Percentiles rank a stretch among this genome's conserved stretches.
Conservation (phyloP, 1,140 invertebrate species). For the Bombus confusus region DNA sequence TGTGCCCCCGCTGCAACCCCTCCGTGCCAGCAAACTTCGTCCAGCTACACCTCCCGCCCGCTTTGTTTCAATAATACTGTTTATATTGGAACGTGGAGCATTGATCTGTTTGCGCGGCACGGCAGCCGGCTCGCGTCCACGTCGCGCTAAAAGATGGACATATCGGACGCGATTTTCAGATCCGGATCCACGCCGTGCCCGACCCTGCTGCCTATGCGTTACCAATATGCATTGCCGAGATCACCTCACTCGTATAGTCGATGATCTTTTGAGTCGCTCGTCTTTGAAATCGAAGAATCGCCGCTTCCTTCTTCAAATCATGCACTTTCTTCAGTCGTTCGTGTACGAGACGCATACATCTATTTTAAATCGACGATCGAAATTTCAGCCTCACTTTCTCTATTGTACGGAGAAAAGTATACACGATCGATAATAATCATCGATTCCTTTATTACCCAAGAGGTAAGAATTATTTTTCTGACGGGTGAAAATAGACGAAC, state of each 20-base stretch:
- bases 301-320: too few species aligned
- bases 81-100: conserved; percentile 83
- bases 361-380: too few species aligned
- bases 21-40: conserved; percentile 55
- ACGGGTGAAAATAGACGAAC: too few species aligned
- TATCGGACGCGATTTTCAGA: conserved; percentile 52
- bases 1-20: conserved; percentile 54
- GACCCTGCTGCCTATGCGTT: background rate
- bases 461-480: too few species aligned
- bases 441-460: too few species aligned
- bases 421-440: too few species aligned
- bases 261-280: too few species aligned
- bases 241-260: background rate
- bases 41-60: conserved; percentile 76
- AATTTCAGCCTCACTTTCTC: too few species aligned
- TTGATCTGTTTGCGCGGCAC: conserved; percentile 81
- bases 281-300: too few species aligned
- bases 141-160: conserved; percentile 67
- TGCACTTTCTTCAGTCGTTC: too few species aligned
- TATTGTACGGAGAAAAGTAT: too few species aligned
- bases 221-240: background rate
- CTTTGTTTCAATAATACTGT: conserved; percentile 83
- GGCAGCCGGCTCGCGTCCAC: conserved; percentile 57
- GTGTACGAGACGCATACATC: too few species aligned
- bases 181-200: background rate